A percentile compares a stretch with the other conserved stretches of the same genome.
These are phyloP conservation scores for Xestia c-nigrum DNA, from an alignment of 2,888 invertebrate species.

Conservation along the genomic window DNA sequence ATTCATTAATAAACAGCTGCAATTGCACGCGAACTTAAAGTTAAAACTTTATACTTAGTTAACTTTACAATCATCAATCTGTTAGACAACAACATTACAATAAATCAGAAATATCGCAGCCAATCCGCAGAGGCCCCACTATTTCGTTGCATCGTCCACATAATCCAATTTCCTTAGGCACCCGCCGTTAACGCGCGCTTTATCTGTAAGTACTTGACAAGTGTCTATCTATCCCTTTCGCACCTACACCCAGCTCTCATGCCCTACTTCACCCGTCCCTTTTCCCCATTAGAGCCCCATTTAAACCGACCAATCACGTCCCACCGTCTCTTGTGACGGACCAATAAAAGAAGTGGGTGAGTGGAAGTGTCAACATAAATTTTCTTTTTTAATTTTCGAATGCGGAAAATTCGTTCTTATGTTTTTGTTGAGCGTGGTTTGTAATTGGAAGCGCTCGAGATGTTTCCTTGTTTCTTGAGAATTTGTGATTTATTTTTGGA, in stretches of 20 bases:
- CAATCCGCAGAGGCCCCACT: slow-evolving; percentile 73
- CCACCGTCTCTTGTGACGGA: slow-evolving; percentile 78
- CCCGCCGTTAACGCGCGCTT: slow-evolving; percentile 83
- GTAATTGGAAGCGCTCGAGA: slow-evolving; percentile 58
- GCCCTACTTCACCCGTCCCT: slow-evolving; percentile 77
- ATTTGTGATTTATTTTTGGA: slow-evolving; percentile 52
- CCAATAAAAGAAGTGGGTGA: slow-evolving; percentile 88
- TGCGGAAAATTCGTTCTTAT: slow-evolving; percentile 69
- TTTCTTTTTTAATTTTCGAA: slow-evolving; percentile 81
- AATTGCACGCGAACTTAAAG: not conserved
- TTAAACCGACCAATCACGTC: slow-evolving; percentile 86
- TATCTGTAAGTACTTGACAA: slow-evolving; percentile 87
- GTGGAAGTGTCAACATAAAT: slow-evolving; percentile 88
- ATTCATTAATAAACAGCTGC: not conserved
- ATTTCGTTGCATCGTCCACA: slow-evolving; percentile 74
- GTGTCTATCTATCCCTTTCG: slow-evolving; percentile 86
- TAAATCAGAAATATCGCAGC: slow-evolving; percentile 50
- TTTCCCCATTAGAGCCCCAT: slow-evolving; percentile 83
- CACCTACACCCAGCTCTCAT: slow-evolving; percentile 69
- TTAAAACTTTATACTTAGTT: no score
- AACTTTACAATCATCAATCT: not conserved
- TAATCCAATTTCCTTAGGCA: slow-evolving; percentile 82
- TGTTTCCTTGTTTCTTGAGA: slow-evolving; percentile 55
- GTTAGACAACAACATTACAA: not conserved
- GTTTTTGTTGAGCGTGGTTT: slow-evolving; percentile 60